These are phyloP conservation scores for Sparus aurata DNA, from an alignment of 2,797 vertebrate species.

Conservation along the genomic window DNA sequence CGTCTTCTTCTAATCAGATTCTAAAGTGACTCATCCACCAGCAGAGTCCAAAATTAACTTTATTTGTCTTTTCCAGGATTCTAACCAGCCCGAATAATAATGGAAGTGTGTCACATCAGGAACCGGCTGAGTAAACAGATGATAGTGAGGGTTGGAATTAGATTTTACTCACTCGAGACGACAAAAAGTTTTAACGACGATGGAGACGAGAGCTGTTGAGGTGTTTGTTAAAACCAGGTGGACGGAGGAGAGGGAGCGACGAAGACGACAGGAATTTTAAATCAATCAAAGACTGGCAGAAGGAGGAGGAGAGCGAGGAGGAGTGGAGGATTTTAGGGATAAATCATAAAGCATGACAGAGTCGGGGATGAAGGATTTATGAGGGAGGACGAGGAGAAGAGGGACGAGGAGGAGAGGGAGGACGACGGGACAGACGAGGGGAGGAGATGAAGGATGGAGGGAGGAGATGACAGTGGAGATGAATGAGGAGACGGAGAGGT, in stretches of 20 bases:
- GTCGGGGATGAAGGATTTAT: slow-evolving; percentile 9
- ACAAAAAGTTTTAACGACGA: background rate
- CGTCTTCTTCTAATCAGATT: background rate
- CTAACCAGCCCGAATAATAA: slow-evolving; percentile 6
- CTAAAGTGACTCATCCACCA: background rate
- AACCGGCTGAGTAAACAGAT: background rate
- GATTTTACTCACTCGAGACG: background rate
- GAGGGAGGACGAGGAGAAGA: background rate
- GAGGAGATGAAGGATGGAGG: slow-evolving; percentile 10
- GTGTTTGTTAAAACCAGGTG: slow-evolving; percentile 25
- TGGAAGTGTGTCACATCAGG: slow-evolving; percentile 6
- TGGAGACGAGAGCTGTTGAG: background rate
- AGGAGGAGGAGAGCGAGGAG: background rate
- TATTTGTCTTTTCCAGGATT: background rate
- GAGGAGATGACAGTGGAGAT: slow-evolving; percentile 28
- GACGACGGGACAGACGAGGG: background rate
- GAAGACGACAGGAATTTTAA: slow-evolving; percentile 12
- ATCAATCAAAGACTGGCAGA: slow-evolving; percentile 13
- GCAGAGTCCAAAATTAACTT: slow-evolving; percentile 1
- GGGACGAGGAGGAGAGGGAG: background rate
- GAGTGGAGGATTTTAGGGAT: slow-evolving; percentile 6
- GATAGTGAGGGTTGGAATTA: slow-evolving; percentile 4
- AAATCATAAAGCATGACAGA: background rate
- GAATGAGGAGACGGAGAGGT: slow-evolving; percentile 20
- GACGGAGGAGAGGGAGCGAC: background rate